A percentile compares a stretch with the other conserved stretches of the same genome.
These are phyloP conservation scores for Coilia nasus DNA, from an alignment of 2,797 vertebrate genomes.

Conservation along the genomic window DNA sequence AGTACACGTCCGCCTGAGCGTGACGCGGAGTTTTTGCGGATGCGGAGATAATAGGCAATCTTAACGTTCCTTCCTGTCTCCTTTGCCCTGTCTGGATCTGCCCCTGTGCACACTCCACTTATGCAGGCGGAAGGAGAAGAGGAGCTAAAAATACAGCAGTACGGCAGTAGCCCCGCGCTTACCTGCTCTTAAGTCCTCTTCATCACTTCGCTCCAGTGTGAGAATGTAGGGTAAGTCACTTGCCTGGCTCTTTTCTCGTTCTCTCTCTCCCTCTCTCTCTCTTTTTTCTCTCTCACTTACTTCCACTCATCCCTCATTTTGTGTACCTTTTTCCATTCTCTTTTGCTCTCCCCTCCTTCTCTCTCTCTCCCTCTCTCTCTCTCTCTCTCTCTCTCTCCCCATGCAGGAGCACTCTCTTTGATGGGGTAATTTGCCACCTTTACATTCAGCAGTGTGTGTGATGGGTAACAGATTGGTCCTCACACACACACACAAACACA, in stretches of 20 bases:
- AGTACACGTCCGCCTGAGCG: not conserved
- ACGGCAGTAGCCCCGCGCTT: not conserved
- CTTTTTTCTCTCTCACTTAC: not conserved
- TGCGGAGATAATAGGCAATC: not conserved
- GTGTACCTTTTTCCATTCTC: not conserved
- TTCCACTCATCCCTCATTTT: not conserved
- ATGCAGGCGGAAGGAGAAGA: not conserved
- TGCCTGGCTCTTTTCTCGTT: not conserved
- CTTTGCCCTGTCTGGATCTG: not conserved
- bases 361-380: not conserved
- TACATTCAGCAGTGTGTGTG: not conserved
- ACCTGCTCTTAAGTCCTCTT: constrained; percentile 13
- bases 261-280: not conserved
- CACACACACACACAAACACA: constrained; percentile 15
- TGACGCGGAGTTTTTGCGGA: not conserved
- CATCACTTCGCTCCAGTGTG: constrained; percentile 7
- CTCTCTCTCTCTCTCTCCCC: not conserved
- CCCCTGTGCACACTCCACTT: not conserved
- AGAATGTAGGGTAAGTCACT: not conserved
- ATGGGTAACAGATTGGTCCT: not conserved
- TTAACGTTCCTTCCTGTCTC: not conserved
- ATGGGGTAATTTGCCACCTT: not conserved
- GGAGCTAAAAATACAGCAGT: not conserved
- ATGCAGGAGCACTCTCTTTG: no score
- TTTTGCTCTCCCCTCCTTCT: not conserved